phyloP scores from a whole-genome alignment of 2,888 invertebrate genomes.

The Pteria penguin region DNA sequence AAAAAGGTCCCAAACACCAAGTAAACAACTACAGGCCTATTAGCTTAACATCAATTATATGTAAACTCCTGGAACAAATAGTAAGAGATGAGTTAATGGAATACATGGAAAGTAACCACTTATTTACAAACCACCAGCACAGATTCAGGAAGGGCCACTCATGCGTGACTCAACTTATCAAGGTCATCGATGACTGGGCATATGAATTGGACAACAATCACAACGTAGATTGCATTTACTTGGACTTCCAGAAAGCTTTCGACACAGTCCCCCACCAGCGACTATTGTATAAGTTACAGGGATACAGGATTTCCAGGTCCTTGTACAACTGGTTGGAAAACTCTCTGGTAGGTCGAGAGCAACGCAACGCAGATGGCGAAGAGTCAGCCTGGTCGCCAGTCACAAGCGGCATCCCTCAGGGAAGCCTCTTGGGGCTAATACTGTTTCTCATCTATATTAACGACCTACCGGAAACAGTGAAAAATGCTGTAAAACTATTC shows the following conservation, averaged over 20 bases:
- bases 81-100: too few species aligned
- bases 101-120: neutral
- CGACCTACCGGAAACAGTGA: too few species aligned
- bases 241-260: neutral
- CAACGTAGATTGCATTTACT: neutral
- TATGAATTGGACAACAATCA: neutral
- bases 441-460: too few species aligned
- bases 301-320: slow-evolving; percentile 8
- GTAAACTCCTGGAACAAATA: too few species aligned
- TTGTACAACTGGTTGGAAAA: slow-evolving; percentile 6
- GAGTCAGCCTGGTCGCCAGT: slow-evolving; percentile 2
- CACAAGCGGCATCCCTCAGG: slow-evolving; percentile 13
- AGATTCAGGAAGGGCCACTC: neutral
- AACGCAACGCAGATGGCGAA: neutral
- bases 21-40: too few species aligned
- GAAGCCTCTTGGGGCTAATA: slow-evolving; percentile 6
- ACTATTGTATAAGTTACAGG: neutral
- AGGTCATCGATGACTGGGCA: neutral
- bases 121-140: neutral
- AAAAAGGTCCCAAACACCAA: too few species aligned
- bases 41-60: too few species aligned
- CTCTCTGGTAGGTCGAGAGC: slow-evolving; percentile 7
- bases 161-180: neutral
- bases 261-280: slow-evolving; percentile 12
- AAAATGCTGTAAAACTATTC: too few species aligned